Evolutionary conservation across 2,888 invertebrate species (phyloP).

Genomic region (Maniola hyperantus): DNA sequence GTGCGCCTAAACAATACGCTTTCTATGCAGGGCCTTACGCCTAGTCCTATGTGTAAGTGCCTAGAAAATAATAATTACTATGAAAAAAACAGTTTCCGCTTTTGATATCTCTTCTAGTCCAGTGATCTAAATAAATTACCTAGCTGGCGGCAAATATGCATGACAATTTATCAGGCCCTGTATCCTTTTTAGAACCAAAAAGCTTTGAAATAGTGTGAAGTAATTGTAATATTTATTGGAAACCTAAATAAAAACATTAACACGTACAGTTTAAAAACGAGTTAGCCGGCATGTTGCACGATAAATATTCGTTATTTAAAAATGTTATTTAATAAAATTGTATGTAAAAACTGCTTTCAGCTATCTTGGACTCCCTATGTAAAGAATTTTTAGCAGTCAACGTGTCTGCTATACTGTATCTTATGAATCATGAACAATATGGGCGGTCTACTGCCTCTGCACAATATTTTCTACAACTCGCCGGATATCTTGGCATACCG

Average conservation of each 20-base stretch:
- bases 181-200: neutral
- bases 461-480: conserved; percentile 96
- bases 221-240: neutral
- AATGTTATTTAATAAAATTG: conserved; percentile 20
- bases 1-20: conserved; percentile 87
- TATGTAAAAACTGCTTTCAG: conserved; percentile 79
- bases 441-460: conserved; percentile 96
- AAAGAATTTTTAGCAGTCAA: conserved; percentile 94
- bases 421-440: conserved; percentile 97
- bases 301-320: conserved; percentile 2
- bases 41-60: conserved; percentile 88
- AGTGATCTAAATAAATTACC: neutral
- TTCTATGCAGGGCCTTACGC: conserved; percentile 88
- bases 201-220: conserved; percentile 5
- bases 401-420: conserved; percentile 95
- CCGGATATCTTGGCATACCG: conserved; percentile 96
- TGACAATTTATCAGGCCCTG: neutral
- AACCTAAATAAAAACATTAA: neutral
- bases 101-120: conserved; percentile 2
- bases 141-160: neutral
- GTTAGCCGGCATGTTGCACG: conserved; percentile 9
- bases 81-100: conserved; percentile 17
- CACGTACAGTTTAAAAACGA: neutral
- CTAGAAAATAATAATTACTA: neutral
- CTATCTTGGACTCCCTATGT: conserved; percentile 93